Base-by-base conservation (phyloP, 2,113 vertebrate genomes). In the Hiodon tergisus region DNA sequence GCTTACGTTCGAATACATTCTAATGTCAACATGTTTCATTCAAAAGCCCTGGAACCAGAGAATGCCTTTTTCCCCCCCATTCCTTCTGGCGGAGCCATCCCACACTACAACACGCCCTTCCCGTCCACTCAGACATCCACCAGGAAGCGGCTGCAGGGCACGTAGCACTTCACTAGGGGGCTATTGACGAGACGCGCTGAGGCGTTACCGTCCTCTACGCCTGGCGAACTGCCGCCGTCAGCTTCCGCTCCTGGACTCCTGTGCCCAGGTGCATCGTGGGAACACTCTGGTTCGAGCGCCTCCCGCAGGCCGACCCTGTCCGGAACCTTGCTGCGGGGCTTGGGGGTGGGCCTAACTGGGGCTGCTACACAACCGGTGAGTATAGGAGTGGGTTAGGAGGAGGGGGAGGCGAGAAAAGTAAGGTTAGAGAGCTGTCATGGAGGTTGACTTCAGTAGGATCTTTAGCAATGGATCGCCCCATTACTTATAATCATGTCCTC, bases 311-410 rank as follows among this genome's bases (percentile, higher is more conserved):
- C 67, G 17, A 68, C 78, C 82, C 87, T 89, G 72, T 87, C 86
- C 71, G 86, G 82, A 77, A 83, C 83, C 73, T 86, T 90, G 86
- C 84, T 87, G 84, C 57, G 77, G 78, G 89, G 87, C 82, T 87
- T 89, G 71, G 85, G 88, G 80, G 77, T 78, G 14, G 86, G 80
- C 76, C 87, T 87, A 79, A 73, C 69, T 69, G 82, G 66, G 78
- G 75, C 77, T 82, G 86, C 81, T 63, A 71, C 0, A 72, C 74
- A 73, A 81, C 61, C 4, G 46, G 16, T 9, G 57, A 48, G 8
- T 70, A 13, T 57, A 13, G 13, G 31, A 8, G 17, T 31, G 58
- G 62, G 57, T 31, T 46, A 58, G 46, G 55, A 53, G 51, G 63
- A 4, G 46, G 46, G 58, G 31, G 13, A 11, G 63, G 17, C n/a